Percentiles rank a stretch among this genome's conserved stretches.
phyloP scores from a whole-genome alignment of 2,113 vertebrate genomes.

The Budorcas taxicolor region DNA sequence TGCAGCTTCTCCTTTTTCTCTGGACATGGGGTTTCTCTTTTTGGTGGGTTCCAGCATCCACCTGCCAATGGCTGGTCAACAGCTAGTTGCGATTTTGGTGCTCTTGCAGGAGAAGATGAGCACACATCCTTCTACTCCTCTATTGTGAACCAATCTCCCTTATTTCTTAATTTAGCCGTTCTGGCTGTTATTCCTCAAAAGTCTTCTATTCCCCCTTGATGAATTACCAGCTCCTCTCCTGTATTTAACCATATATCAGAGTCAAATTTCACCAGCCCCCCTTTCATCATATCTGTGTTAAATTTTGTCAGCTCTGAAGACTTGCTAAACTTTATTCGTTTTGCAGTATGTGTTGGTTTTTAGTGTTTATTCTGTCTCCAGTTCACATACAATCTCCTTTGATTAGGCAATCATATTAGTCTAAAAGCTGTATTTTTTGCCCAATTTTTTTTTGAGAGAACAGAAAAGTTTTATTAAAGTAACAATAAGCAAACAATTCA shows the following conservation, averaged over 20 bases:
- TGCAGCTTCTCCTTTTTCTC: background rate
- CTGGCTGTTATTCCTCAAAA: background rate
- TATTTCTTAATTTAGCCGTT: background rate
- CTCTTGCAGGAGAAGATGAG: background rate
- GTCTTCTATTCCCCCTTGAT: background rate
- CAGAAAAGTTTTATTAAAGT: too few species aligned
- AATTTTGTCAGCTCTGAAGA: background rate
- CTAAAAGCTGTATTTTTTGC: background rate
- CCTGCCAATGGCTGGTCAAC: background rate
- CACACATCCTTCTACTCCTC: background rate
- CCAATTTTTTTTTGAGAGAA: too few species aligned
- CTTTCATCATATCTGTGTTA: background rate
- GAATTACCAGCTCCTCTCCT: background rate
- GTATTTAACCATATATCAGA: background rate
- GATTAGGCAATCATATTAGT: background rate
- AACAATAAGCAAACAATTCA: too few species aligned
- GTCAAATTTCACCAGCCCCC: background rate
- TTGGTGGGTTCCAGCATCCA: background rate
- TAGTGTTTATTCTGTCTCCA: background rate
- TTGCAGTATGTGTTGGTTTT: background rate
- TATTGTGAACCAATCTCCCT: background rate
- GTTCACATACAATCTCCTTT: background rate
- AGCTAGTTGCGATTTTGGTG: background rate
- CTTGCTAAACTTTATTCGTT: background rate
- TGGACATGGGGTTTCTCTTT: background rate